Base-by-base conservation (phyloP, 1,140 invertebrate genomes). In the Sogatella furcifera region DNA sequence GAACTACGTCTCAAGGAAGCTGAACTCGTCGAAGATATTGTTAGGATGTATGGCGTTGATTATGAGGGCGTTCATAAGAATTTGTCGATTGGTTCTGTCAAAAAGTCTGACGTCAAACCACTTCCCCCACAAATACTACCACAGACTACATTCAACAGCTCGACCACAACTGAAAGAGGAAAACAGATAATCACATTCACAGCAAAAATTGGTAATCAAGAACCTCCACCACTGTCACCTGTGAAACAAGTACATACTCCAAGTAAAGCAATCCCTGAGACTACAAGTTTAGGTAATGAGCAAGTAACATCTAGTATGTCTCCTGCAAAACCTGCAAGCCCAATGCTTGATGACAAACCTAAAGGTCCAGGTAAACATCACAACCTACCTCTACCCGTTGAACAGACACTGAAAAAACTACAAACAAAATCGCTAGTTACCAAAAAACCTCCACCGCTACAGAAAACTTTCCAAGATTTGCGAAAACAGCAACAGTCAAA, bases 341-440 rank as follows among this genome's bases (percentile, higher is more conserved):
- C 34, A 38, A 38, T 38, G 34, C 34, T 38, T 13, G 55, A 56
- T 38, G 31, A 42, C 17, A 55, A 55, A 15, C 34, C 55, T 2
- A 19, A 14, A 41, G 21, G 55, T n/a, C 17, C 13, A 58, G 66
- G 62, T 21, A 66, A 67, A 57, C 66, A 66, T 61, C 55, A 62
- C 41, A 60, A 65, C 57, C 53, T 67, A 3, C 66, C 66, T 3
- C 42, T 67, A 14, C 57, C 66, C 2, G 64, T 67, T n/a, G 66
- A 67, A 28, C 64, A 65, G 52, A 64, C 66, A 19, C 55, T 67
- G 42, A 62, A 65, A 49, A 64, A 64, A 60, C 41, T 55, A 14
- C 28, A 41, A 43, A 61, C 44, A 24, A 55, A 53, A 55, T 11
- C 31, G 21, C 15, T 38, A 34, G 17, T 24, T 14, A 61, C 43